phyloP scores from a whole-genome alignment of 1,140 invertebrate species.

The Caerostris extrusa region DNA sequence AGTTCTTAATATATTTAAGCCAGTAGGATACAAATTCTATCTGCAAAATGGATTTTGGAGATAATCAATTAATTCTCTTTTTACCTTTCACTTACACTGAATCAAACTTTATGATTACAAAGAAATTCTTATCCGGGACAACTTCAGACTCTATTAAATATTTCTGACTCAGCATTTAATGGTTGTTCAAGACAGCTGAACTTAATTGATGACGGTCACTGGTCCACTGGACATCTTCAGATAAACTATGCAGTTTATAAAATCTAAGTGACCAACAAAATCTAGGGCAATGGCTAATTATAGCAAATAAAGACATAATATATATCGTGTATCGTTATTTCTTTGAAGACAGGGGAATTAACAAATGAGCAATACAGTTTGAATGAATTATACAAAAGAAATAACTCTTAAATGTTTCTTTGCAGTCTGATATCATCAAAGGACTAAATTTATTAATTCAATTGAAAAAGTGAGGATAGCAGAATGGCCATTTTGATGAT shows the following conservation, averaged over 20 bases:
- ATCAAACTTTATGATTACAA: background rate
- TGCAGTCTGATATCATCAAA: too few species aligned
- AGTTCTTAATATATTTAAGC: too few species aligned
- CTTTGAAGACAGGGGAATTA: background rate
- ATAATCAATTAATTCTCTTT: too few species aligned
- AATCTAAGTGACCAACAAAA: conserved; percentile 41
- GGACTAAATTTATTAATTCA: too few species aligned
- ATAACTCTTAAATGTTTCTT: too few species aligned
- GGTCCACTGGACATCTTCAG: background rate
- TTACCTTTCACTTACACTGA: background rate
- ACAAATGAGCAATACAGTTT: too few species aligned
- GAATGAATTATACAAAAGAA: too few species aligned
- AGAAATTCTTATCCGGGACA: too few species aligned
- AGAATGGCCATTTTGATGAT: too few species aligned
- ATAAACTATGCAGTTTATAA: conserved; percentile 41
- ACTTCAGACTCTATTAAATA: background rate
- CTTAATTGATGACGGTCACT: conserved; percentile 22
- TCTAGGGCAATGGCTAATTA: conserved; percentile 15
- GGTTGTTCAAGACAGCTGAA: conserved; percentile 6
- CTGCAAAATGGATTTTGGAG: too few species aligned
- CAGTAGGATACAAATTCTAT: too few species aligned
- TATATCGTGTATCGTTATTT: background rate
- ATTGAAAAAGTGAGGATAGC: too few species aligned
- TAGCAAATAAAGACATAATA: conserved; percentile 6
- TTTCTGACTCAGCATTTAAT: background rate